These are phyloP conservation scores for Megaleporinus macrocephalus DNA, from an alignment of 2,113 vertebrate genomes.

Conservation along the genomic window DNA sequence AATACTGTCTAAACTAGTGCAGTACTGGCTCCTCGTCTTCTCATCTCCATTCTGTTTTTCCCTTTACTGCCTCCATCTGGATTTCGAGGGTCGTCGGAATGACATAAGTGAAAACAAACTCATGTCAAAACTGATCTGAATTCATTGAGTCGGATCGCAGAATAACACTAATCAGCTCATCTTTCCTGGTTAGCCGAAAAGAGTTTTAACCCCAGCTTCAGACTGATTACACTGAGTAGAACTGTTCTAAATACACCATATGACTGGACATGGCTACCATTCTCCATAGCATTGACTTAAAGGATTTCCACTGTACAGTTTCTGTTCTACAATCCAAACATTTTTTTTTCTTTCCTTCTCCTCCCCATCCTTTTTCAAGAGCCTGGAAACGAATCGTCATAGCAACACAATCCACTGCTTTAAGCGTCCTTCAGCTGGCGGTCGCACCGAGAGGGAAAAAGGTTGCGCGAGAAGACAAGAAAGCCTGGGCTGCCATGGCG, in stretches of 20 bases:
- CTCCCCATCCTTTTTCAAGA: slow-evolving; percentile 5
- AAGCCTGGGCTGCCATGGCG: slow-evolving; percentile 1
- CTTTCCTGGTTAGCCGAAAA: no score
- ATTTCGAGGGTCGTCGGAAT: no score
- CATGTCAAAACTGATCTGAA: no score
- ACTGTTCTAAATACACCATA: no score
- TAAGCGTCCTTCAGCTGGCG: slow-evolving; percentile 9
- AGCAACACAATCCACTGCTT: slow-evolving; percentile 15
- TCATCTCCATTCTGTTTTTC: no score
- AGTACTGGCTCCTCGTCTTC: no score
- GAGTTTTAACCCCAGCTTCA: no score
- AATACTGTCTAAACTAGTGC: no score
- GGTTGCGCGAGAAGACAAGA: background rate
- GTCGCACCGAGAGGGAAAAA: background rate
- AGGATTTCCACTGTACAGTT: background rate
- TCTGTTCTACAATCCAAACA: background rate
- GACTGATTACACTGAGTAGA: background rate
- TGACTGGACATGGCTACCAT: background rate
- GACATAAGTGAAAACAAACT: no score
- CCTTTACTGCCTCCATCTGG: no score
- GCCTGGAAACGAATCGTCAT: slow-evolving; percentile 19
- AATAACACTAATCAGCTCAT: no score
- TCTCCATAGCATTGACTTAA: background rate
- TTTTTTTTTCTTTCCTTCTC: background rate
- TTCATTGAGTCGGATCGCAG: no score